Conservation (phyloP, 2,888 invertebrate species). For the Aphodius granarius region DNA sequence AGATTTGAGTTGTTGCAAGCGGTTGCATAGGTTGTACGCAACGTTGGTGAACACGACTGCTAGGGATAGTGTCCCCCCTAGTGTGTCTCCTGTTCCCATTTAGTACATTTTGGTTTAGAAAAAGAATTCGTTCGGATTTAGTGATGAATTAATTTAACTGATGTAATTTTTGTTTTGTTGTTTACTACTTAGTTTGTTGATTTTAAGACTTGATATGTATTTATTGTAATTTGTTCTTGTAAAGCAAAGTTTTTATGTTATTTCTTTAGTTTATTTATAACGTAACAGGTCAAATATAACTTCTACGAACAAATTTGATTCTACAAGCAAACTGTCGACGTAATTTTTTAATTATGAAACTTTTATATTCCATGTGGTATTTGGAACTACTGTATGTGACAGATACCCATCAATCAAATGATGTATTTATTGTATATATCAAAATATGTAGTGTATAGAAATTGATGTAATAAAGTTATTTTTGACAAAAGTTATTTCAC, state of each 20-base stretch:
- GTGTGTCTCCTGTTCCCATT: not conserved
- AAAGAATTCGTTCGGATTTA: not conserved
- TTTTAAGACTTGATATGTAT: not conserved
- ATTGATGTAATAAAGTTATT: not conserved
- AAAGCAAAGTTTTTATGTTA: no score
- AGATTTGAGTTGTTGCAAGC: conserved; percentile 63
- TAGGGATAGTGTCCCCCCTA: conserved; percentile 24
- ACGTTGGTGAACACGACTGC: conserved; percentile 37
- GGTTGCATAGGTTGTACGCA: conserved; percentile 45
- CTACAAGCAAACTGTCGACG: not conserved
- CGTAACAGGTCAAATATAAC: not conserved
- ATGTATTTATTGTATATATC: not conserved
- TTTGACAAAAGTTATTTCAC: not conserved
- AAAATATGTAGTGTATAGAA: not conserved
- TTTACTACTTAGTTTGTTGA: not conserved
- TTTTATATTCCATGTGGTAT: not conserved
- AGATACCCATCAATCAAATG: not conserved
- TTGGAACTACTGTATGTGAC: not conserved
- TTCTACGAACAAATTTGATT: not conserved
- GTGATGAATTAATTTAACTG: no score
- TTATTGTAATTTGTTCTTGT: not conserved
- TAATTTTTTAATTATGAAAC: not conserved
- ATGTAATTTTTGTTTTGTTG: not conserved
- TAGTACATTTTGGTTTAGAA: not conserved
- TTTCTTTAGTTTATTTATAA: no score